phyloP scores from a whole-genome alignment of 1,140 invertebrate species.

The Magallana ariakensis region DNA sequence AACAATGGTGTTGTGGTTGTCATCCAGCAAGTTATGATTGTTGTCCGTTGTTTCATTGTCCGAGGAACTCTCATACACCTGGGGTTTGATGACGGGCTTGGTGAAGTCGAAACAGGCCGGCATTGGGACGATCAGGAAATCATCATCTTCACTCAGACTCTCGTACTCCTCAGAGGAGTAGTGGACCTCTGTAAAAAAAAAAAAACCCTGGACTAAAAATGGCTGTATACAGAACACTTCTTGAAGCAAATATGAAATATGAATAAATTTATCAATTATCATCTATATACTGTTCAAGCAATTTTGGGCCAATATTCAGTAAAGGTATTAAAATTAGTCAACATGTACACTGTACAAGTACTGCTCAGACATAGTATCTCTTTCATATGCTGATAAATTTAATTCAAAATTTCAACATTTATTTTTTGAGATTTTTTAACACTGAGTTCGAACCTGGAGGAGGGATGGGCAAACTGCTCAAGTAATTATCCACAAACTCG shows the following conservation, averaged over 20 bases:
- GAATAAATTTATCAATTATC: no score
- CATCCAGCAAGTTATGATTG: slow-evolving; percentile 38
- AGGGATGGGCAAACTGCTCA: slow-evolving; percentile 56
- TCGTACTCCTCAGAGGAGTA: slow-evolving; percentile 57
- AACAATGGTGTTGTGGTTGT: slow-evolving; percentile 58
- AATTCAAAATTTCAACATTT: no score
- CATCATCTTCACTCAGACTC: slow-evolving; percentile 61
- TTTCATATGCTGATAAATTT: no score
- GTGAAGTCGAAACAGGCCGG: slow-evolving; percentile 76
- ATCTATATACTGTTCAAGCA: no score
- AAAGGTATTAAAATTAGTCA: no score
- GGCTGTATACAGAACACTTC: no score
- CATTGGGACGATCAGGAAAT: slow-evolving; percentile 77
- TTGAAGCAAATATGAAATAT: no score
- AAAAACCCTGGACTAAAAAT: not conserved
- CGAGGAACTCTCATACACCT: slow-evolving; percentile 39
- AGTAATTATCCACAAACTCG: slow-evolving; percentile 60
- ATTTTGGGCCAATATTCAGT: no score
- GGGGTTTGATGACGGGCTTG: slow-evolving; percentile 60
- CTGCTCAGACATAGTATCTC: no score
- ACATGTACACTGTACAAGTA: no score
- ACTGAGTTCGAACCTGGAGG: slow-evolving; percentile 51
- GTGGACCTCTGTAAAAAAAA: not conserved
- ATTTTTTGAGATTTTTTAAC: no score
- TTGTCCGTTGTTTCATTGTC: slow-evolving; percentile 48